These are phyloP conservation scores for Noctua janthe DNA, from an alignment of 2,888 invertebrate genomes.

Conservation along the genomic window DNA sequence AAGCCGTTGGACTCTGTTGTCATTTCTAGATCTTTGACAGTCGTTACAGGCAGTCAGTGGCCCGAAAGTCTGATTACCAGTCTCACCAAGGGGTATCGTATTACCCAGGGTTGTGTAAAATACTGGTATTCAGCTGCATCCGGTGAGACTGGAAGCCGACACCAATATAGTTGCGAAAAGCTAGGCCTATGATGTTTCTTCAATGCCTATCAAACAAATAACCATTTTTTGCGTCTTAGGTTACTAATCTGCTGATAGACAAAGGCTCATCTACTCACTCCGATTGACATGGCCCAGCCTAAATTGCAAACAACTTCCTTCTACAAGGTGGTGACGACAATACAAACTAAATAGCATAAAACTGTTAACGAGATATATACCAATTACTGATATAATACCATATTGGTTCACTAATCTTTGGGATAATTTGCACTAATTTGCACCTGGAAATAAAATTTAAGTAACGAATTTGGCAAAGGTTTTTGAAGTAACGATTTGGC, in stretches of 20 bases:
- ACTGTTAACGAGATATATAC: too few species aligned
- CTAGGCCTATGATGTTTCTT: background rate
- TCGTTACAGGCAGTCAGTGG: background rate
- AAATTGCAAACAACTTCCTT: too few species aligned
- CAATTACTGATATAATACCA: too few species aligned
- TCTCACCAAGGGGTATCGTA: background rate
- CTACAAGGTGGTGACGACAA: too few species aligned
- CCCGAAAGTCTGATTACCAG: background rate
- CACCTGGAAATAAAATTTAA: background rate
- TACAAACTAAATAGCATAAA: too few species aligned
- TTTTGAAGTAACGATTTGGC: background rate
- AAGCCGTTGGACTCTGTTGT: background rate
- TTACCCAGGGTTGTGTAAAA: background rate
- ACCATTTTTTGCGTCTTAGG: background rate
- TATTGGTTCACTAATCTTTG: background rate
- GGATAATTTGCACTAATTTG: background rate
- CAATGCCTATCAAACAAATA: background rate
- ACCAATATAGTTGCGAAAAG: too few species aligned
- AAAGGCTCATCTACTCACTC: background rate
- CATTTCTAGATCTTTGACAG: background rate
- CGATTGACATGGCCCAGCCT: background rate
- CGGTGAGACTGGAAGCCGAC: background rate
- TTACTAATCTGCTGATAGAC: background rate
- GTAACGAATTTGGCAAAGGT: background rate
- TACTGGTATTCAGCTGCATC: background rate